Conservation (phyloP, 1,140 invertebrate species). For the Dryas iulia region DNA sequence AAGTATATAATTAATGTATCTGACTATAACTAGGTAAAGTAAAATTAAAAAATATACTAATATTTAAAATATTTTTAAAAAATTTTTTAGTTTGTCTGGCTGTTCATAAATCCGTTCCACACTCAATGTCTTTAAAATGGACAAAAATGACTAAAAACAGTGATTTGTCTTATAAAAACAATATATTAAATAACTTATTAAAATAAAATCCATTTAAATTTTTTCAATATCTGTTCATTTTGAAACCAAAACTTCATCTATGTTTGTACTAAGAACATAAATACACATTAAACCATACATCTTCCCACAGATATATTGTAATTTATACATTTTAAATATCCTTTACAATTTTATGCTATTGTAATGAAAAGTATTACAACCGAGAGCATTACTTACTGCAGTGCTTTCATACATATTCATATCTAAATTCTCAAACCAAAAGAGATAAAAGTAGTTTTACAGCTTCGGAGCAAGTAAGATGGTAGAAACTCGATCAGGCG, state of each 20-base stretch:
- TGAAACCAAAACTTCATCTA: neutral
- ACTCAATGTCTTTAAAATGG: too few relatives aligned
- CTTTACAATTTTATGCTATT: slow-evolving; percentile 59
- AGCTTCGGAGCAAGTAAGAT: slow-evolving; percentile 74
- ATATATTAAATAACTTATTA: too few relatives aligned
- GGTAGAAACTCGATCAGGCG: slow-evolving; percentile 76
- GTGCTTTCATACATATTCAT: slow-evolving; percentile 71
- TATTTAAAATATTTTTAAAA: too few relatives aligned
- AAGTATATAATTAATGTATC: neutral
- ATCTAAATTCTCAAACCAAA: slow-evolving; percentile 66
- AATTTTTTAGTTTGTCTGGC: too few relatives aligned
- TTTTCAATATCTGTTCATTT: slow-evolving; percentile 26
- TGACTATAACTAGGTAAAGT: too few relatives aligned
- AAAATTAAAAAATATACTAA: too few relatives aligned
- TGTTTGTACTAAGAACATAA: neutral
- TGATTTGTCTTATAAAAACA: too few relatives aligned
- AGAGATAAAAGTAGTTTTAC: slow-evolving; percentile 76
- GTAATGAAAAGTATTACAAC: slow-evolving; percentile 61
- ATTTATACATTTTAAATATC: slow-evolving; percentile 13
- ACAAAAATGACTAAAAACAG: too few relatives aligned
- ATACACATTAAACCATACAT: neutral
- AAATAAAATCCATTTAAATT: too few relatives aligned
- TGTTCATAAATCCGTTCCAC: too few relatives aligned
- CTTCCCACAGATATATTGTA: neutral
- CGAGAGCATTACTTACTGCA: slow-evolving; percentile 64